Evolutionary conservation across 2,113 vertebrate genomes (phyloP).

Genomic region (Pao palembangensis): DNA sequence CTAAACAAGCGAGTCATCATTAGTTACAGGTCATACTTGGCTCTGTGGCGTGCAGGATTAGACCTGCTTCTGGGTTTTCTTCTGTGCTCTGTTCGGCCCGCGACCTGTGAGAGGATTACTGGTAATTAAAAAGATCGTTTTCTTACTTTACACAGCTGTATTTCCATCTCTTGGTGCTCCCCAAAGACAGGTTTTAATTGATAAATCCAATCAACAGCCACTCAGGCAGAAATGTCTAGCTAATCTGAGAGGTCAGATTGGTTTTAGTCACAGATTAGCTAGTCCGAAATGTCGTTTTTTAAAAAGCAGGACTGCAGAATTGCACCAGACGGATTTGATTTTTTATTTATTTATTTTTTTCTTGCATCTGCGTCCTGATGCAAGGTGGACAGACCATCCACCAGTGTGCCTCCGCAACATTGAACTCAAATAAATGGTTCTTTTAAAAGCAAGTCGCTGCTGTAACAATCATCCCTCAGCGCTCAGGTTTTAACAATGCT

Average conservation of each 20-base stretch:
- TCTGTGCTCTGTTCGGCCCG: neutral
- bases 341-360: neutral
- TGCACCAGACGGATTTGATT: too few relatives aligned
- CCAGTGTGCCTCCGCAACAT: too few relatives aligned
- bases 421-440: neutral
- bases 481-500: neutral
- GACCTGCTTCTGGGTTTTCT: neutral
- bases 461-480: neutral
- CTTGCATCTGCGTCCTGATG: neutral
- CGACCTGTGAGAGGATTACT: constrained; percentile 13
- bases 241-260: constrained; percentile 17
- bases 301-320: too few relatives aligned
- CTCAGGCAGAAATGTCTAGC: constrained; percentile 30
- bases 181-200: constrained; percentile 54
- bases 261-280: neutral
- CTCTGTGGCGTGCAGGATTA: neutral
- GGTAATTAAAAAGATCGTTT: constrained; percentile 56
- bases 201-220: constrained; percentile 57
- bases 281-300: too few relatives aligned
- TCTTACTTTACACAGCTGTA: constrained; percentile 61
- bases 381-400: too few relatives aligned
- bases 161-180: constrained; percentile 58
- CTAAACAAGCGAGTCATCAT: constrained; percentile 11
- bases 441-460: constrained; percentile 1
- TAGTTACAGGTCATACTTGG: too few relatives aligned